Evolutionary conservation across 2,797 vertebrate genomes (phyloP), one percentile per base, ranked within the genome.

Genomic region (Catharus ustulatus): DNA sequence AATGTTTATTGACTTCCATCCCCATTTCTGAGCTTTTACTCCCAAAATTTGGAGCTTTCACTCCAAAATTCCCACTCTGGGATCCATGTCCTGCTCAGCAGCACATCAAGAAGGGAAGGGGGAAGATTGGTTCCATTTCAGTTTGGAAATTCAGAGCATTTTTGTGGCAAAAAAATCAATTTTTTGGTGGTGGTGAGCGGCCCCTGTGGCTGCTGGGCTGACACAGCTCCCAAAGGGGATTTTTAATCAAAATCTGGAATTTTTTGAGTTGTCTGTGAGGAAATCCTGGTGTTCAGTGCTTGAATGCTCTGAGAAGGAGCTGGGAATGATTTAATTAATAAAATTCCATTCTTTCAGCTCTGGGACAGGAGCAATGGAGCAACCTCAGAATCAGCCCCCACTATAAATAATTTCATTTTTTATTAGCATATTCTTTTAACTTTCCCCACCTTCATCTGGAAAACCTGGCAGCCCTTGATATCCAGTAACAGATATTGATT

Each of bases 171-270:
- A 18, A 55, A 62, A 45, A 45, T 43, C 5, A 0, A 1, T 0
- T 24, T 42, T 59, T 51, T 36, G 16, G 22, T 8, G 36, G 48
- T 15, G 22, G 6, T 2, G 38, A 36, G 38, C 0, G 1, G 5
- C 11, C 18, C 16, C 14, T 4, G 10, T 2, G 12, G 36, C 30
- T 15, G 22, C 42, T 23, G 27, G 27, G n/a, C 61, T 13, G 27
- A 27, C 2, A 2, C 1, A 0, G 29, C 32, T 57, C 29, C 4
- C 5, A 5, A 21, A 15, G 3, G 32, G 9, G 3, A 5, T n/a
- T 61, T 43, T 75, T 12, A 11, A 3, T 18, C 21, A 23, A 26
- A 36, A 52, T 23, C 27, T 30, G 30, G 12, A 40, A 57, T n/a
- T 14, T 19, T 3, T 42, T 13, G 26, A 40, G 3, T 9, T 43